phyloP scores from a whole-genome alignment of 2,113 vertebrate genomes.

The Symphodus melops region DNA sequence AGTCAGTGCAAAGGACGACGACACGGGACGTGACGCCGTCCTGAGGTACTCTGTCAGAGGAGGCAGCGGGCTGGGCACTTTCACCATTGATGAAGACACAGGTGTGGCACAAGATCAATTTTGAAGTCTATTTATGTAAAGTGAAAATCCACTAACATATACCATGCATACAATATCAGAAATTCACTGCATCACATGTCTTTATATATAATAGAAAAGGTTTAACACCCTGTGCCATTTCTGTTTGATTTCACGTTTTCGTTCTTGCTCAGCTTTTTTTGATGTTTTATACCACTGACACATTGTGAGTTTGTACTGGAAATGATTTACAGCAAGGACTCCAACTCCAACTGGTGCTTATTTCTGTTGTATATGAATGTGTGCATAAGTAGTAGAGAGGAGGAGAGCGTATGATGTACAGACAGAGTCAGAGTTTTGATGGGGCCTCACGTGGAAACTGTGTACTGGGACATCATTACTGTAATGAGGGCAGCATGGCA shows the following conservation, averaged over 20 bases:
- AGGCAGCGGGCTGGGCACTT: conserved; percentile 93
- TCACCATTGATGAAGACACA: conserved; percentile 96
- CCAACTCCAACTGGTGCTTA: not conserved
- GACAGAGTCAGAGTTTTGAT: conserved; percentile 46
- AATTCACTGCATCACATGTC: conserved; percentile 4
- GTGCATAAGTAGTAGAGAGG: conserved; percentile 19
- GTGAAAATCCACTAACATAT: conserved; percentile 60
- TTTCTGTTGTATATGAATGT: not conserved
- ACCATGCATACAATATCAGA: conserved; percentile 47
- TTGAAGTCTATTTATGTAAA: conserved; percentile 62
- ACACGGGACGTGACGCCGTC: conserved; percentile 91
- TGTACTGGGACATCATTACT: conserved; percentile 75
- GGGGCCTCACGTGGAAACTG: conserved; percentile 62
- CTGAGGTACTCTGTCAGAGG: conserved; percentile 93
- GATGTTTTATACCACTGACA: not conserved
- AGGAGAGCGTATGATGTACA: conserved; percentile 22
- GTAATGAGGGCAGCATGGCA: conserved; percentile 75
- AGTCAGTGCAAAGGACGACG: conserved; percentile 90
- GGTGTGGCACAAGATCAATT: conserved; percentile 86
- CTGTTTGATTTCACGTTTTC: not conserved
- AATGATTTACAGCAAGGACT: not conserved
- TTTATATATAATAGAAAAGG: not conserved
- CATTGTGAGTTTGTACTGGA: not conserved
- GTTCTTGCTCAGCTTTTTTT: not conserved
- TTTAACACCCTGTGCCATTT: not conserved